phyloP scores from a whole-genome alignment of 2,113 vertebrate genomes.

The Hippocampus guttulatus region DNA sequence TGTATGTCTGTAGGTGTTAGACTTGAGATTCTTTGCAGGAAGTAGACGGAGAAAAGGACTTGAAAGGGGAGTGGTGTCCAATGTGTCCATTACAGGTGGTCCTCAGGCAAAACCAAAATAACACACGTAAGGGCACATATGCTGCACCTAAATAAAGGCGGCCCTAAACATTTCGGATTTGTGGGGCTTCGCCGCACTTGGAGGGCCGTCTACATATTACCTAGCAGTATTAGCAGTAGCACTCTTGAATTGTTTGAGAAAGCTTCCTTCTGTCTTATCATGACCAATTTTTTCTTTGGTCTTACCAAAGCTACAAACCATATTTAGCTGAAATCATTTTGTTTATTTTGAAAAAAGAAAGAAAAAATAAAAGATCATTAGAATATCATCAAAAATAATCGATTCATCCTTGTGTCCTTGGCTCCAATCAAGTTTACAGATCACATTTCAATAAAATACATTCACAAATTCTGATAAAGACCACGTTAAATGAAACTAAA shows the following conservation, averaged over 20 bases:
- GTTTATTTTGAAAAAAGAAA: neutral
- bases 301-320: neutral
- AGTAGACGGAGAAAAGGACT: constrained; percentile 24
- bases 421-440: neutral
- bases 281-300: neutral
- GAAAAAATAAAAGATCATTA: neutral
- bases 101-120: constrained; percentile 57
- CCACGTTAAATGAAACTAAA: neutral
- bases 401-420: neutral
- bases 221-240: neutral
- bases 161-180: constrained; percentile 7
- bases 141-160: constrained; percentile 45
- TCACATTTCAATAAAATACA: neutral
- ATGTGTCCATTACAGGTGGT: constrained; percentile 31
- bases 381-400: neutral
- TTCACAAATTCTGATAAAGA: neutral
- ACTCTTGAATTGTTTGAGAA: neutral
- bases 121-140: constrained; percentile 44
- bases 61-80: constrained; percentile 51
- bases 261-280: neutral
- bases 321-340: neutral
- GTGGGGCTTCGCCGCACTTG: neutral
- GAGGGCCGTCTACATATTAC: neutral
- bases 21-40: constrained; percentile 20
- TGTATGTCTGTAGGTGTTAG: neutral